These are phyloP conservation scores for Sinopyrophorus schimmeli DNA, from an alignment of 2,888 invertebrate genomes.

Conservation along the genomic window DNA sequence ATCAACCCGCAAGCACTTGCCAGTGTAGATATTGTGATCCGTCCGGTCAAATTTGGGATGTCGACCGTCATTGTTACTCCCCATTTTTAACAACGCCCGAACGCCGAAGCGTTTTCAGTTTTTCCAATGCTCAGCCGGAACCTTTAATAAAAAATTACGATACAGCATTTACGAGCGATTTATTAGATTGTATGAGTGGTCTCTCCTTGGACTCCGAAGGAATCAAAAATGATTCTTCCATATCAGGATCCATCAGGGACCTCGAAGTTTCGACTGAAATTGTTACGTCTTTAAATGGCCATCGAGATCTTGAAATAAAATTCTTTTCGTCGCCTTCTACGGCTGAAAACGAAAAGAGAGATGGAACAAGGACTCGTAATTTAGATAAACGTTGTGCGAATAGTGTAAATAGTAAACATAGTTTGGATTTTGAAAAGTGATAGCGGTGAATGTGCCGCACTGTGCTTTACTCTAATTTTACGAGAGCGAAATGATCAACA, in stretches of 20 bases:
- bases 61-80: constrained; percentile 61
- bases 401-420: constrained; percentile 12
- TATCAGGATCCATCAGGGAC: constrained; percentile 50
- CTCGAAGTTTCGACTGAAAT: constrained; percentile 77
- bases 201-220: constrained; percentile 29
- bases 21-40: constrained; percentile 79
- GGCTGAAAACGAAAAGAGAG: constrained; percentile 8
- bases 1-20: constrained; percentile 59
- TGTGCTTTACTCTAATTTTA: background rate
- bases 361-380: constrained; percentile 8
- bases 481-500: constrained; percentile 9
- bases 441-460: constrained; percentile 4
- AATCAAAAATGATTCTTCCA: constrained; percentile 36
- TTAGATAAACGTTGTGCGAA: constrained; percentile 14
- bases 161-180: constrained; percentile 42
- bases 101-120: constrained; percentile 25
- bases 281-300: constrained; percentile 76
- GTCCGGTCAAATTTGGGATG: constrained; percentile 74
- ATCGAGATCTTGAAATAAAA: constrained; percentile 77
- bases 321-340: constrained; percentile 68
- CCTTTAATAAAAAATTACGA: constrained; percentile 42
- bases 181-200: constrained; percentile 33
- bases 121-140: constrained; percentile 31
- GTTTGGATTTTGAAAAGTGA: constrained; percentile 17
- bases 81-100: constrained; percentile 58